Evolutionary conservation across 2,113 vertebrate genomes (phyloP).

Genomic region (Clarias macrocephalus): DNA sequence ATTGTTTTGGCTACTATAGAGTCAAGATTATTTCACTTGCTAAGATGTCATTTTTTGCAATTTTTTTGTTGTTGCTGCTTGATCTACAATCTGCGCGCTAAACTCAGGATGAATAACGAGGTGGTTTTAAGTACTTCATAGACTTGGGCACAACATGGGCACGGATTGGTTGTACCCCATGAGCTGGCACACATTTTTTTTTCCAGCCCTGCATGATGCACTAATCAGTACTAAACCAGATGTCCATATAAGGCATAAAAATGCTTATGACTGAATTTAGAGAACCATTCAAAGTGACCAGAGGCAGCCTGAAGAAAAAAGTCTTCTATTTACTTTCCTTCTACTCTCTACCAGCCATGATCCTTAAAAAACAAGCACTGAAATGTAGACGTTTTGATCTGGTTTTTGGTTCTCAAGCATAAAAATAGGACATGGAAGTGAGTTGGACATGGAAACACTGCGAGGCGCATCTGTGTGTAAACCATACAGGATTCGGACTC

Average conservation of each 20-base stretch:
- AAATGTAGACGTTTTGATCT: background rate
- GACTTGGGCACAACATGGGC: background rate
- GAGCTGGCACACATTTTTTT: background rate
- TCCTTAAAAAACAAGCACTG: background rate
- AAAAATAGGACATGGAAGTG: background rate
- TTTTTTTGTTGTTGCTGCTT: background rate
- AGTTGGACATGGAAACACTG: background rate
- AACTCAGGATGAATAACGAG: conserved; percentile 1
- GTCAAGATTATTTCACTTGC: no score
- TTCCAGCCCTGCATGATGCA: conserved; percentile 1
- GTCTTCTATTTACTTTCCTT: background rate
- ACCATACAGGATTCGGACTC: conserved; percentile 10
- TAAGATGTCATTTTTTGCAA: background rate
- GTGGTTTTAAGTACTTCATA: conserved; percentile 4
- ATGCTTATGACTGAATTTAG: background rate
- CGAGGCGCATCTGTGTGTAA: conserved; percentile 2
- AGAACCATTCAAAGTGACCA: background rate
- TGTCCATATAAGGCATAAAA: conserved; percentile 38
- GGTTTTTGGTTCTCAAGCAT: background rate
- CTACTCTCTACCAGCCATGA: background rate
- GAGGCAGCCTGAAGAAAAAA: background rate
- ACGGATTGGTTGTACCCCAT: background rate
- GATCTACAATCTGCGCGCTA: background rate
- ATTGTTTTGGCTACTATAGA: no score
- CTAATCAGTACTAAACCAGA: conserved; percentile 26